Conservation (phyloP, 2,888 invertebrate genomes). For the Melinaea marsaeus region DNA sequence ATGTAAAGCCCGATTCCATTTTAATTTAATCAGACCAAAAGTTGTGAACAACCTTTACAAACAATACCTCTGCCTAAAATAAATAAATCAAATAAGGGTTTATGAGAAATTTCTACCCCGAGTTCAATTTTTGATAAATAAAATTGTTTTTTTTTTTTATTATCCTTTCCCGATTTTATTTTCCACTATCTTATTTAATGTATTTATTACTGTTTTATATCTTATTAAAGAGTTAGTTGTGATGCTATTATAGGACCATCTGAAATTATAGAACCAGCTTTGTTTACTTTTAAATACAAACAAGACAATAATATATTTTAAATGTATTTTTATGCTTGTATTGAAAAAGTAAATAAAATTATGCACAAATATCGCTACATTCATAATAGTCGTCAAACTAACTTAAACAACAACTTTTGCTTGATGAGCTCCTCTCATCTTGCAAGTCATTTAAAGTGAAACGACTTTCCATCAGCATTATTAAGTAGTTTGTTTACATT, state of each 20-base stretch:
- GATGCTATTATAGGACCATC: no score
- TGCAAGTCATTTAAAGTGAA: slow-evolving; percentile 29
- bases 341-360: no score
- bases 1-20: slow-evolving; percentile 29
- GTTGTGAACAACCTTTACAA: slow-evolving; percentile 33
- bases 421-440: slow-evolving; percentile 28
- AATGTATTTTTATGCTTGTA: no score
- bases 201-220: no score
- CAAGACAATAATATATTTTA: no score
- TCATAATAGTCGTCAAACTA: no score
- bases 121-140: slow-evolving; percentile 16
- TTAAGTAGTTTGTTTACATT: slow-evolving; percentile 31
- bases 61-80: slow-evolving; percentile 33
- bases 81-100: slow-evolving; percentile 27
- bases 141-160: background rate
- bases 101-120: slow-evolving; percentile 16
- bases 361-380: no score
- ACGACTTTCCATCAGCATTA: slow-evolving; percentile 29
- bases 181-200: no score
- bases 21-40: slow-evolving; percentile 32
- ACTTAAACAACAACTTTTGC: slow-evolving; percentile 13
- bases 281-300: no score
- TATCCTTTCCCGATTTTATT: background rate
- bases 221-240: no score
- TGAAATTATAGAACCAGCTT: no score